Conservation (phyloP, 2,797 vertebrate species). For the Perodicticus potto region DNA sequence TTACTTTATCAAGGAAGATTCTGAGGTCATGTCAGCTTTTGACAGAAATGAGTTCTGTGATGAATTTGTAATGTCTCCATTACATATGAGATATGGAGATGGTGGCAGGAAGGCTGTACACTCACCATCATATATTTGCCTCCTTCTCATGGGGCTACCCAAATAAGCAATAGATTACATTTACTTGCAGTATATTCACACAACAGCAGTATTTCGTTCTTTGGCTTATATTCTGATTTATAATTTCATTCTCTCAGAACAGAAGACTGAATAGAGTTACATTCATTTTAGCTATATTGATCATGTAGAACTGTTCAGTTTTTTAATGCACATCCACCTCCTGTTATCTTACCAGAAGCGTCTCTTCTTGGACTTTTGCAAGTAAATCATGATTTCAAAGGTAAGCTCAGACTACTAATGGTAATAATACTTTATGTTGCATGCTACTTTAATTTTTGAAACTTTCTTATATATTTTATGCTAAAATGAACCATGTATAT, state of each 20-base stretch:
- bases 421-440: background rate
- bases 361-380: background rate
- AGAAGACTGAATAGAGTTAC: conserved; percentile 18
- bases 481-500: background rate
- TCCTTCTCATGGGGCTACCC: background rate
- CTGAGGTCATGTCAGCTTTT: background rate
- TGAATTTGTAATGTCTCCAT: background rate
- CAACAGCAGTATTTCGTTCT: background rate
- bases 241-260: background rate
- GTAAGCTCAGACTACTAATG: background rate
- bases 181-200: background rate
- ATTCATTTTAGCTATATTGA: conserved; percentile 36
- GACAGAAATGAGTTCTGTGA: background rate
- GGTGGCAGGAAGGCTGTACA: too few relatives aligned
- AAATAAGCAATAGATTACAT: background rate
- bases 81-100: rapidly evolving
- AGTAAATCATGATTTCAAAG: background rate
- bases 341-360: background rate
- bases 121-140: background rate
- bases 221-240: background rate
- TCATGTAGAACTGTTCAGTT: background rate
- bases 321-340: background rate
- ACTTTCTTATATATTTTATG: background rate
- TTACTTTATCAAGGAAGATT: background rate
- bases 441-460: conserved; percentile 28